Evolutionary conservation across 2,797 vertebrate genomes (phyloP).

Genomic region (Coccyzus lansbergi): DNA sequence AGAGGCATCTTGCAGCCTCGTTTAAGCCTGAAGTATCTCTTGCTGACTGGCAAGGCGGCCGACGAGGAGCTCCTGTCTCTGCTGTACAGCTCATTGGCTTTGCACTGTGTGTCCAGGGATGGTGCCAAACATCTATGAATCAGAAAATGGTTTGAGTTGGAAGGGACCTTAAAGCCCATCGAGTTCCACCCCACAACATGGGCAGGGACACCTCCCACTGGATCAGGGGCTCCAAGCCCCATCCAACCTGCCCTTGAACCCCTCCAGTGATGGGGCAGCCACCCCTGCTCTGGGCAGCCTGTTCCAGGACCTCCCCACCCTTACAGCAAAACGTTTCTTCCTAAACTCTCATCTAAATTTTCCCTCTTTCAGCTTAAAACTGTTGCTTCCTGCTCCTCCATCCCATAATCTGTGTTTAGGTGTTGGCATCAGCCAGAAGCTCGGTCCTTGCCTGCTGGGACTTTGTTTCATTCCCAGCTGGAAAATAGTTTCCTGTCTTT

Average conservation of each 20-base stretch:
- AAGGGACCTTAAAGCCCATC: no score
- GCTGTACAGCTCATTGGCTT: accelerated
- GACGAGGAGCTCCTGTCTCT: accelerated
- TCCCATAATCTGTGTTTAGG: not conserved
- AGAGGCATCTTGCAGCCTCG: not conserved
- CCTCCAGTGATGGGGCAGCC: no score
- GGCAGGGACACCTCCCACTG: no score
- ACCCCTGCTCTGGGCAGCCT: no score
- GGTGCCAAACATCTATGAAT: not conserved
- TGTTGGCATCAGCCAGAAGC: not conserved
- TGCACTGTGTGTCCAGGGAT: accelerated
- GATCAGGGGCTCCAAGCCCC: no score
- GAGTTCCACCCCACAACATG: no score
- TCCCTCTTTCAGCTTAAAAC: no score
- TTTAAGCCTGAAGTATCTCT: conserved; percentile 9
- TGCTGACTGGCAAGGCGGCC: not conserved
- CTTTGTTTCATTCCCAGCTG: not conserved
- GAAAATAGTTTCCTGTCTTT: conserved; percentile 18
- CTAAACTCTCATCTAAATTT: no score
- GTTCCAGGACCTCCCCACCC: no score
- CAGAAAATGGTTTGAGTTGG: no score
- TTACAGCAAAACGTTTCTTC: no score
- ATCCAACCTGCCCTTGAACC: no score
- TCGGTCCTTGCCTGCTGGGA: accelerated
- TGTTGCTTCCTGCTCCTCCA: not conserved